phyloP scores from a whole-genome alignment of 2,797 vertebrate species.

The Macrochelys suwanniensis region DNA sequence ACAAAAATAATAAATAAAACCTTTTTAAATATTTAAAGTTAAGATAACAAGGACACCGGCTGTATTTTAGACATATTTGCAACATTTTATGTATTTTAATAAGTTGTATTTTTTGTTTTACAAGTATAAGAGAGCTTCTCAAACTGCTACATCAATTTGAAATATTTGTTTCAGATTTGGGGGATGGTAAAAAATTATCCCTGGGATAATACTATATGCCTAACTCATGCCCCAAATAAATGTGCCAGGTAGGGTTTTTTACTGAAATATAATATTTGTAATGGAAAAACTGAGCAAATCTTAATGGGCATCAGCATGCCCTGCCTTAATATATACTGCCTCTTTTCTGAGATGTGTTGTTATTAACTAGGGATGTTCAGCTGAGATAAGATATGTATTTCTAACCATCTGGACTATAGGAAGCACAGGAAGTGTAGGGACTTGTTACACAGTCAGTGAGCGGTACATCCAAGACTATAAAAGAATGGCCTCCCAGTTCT shows the following conservation, averaged over 20 bases:
- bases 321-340: background rate
- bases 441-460: too few relatives aligned
- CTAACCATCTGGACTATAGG: fast-evolving
- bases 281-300: background rate
- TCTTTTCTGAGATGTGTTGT: background rate
- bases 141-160: background rate
- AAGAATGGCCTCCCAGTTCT: too few relatives aligned
- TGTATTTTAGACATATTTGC: background rate
- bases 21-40: too few relatives aligned
- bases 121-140: background rate
- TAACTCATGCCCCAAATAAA: background rate
- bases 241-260: background rate
- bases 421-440: too few relatives aligned
- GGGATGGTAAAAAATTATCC: too few relatives aligned
- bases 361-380: background rate
- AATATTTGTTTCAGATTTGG: background rate
- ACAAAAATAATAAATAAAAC: too few relatives aligned
- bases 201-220: background rate
- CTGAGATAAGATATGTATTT: fast-evolving
- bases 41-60: background rate
- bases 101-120: background rate
- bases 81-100: background rate
- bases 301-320: fast-evolving
- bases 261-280: background rate
- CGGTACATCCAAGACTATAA: too few relatives aligned